phyloP scores from a whole-genome alignment of 2,888 invertebrate genomes.

The Lepidochitona cinerea region DNA sequence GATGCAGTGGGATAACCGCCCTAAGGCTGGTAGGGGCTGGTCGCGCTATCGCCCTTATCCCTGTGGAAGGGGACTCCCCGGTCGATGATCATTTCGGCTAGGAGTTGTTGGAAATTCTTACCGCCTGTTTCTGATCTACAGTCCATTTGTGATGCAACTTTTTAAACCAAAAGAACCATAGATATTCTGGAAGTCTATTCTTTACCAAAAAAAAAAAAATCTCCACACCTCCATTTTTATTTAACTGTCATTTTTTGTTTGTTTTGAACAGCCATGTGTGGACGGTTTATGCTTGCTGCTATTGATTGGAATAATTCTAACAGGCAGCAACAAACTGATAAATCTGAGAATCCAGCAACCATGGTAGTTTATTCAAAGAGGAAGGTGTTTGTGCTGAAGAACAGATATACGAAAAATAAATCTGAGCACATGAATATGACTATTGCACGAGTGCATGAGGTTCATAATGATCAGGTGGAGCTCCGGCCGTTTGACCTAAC shows the following conservation, averaged over 20 bases:
- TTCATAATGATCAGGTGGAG: neutral
- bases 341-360: neutral
- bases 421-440: neutral
- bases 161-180: too few relatives aligned
- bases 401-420: neutral
- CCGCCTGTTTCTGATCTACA: too few relatives aligned
- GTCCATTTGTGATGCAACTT: too few relatives aligned
- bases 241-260: neutral
- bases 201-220: neutral
- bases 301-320: neutral
- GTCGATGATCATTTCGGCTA: too few relatives aligned
- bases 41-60: too few relatives aligned
- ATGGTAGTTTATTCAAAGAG: neutral
- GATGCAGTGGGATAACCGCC: too few relatives aligned
- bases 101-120: too few relatives aligned
- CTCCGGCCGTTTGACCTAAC: neutral
- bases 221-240: neutral
- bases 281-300: neutral
- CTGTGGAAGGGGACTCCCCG: too few relatives aligned
- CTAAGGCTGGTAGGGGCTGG: too few relatives aligned
- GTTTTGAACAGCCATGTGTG: neutral
- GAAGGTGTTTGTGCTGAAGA: neutral
- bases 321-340: neutral
- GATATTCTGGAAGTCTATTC: neutral
- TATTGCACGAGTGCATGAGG: neutral